Evolutionary conservation across 1,140 invertebrate genomes (phyloP).

Genomic region (Euura saliciscinereae): DNA sequence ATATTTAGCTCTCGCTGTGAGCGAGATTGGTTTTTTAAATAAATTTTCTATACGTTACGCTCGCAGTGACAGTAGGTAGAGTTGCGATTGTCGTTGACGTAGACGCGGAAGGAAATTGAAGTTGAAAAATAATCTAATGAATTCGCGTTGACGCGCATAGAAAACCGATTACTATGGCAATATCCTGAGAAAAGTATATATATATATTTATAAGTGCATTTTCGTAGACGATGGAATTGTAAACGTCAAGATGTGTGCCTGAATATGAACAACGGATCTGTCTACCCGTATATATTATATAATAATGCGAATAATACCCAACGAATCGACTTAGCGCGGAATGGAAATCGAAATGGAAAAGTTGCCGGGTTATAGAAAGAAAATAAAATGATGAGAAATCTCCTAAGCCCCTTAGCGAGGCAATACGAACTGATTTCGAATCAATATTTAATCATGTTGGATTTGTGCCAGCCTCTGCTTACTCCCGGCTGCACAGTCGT

Average conservation of each 20-base stretch:
- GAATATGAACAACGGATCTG: too few species aligned
- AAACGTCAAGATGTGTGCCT: too few species aligned
- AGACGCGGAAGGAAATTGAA: background rate
- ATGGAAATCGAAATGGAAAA: conserved; percentile 1
- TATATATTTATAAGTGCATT: background rate
- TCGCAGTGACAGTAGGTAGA: background rate
- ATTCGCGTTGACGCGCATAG: background rate
- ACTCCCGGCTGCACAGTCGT: background rate
- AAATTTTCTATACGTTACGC: conserved; percentile 28
- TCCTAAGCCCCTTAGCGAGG: conserved; percentile 28
- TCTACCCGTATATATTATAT: background rate
- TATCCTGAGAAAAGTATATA: background rate
- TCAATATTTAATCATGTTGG: conserved; percentile 36
- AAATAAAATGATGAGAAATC: conserved; percentile 31
- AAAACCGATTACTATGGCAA: background rate
- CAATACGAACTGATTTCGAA: conserved; percentile 28
- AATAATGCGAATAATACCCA: background rate
- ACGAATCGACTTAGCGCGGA: background rate
- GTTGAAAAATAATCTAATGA: background rate
- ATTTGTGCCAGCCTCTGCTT: conserved; percentile 13
- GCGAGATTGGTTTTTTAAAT: conserved; percentile 42
- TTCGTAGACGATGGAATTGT: background rate
- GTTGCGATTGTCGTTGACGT: background rate
- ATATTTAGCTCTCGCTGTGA: conserved; percentile 24
- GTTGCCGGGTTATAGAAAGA: conserved; percentile 9